Evolutionary conservation across 1,140 invertebrate species (phyloP), one percentile per base, ranked within the genome.

Genomic region (Lepidurus arcticus): DNA sequence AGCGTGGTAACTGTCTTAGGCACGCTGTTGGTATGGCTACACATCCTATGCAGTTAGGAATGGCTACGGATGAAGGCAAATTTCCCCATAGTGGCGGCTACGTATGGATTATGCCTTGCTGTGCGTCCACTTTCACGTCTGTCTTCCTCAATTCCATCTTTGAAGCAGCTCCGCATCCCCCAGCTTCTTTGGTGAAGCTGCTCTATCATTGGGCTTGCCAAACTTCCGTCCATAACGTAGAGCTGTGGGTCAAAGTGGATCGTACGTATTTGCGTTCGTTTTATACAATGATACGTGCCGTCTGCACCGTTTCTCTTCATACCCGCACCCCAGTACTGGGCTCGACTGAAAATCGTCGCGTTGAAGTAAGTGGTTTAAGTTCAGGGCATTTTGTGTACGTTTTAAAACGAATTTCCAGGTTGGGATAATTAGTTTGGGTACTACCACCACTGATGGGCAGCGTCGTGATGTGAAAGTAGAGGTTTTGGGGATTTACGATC

Each of bases 121-220:
- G 93, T 83, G 91, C 92, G 0, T 91, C 91, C 34, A 89, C 90
- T 75, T 94, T 92, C 82, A 90, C 94, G 1, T 95, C 94, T 0
- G 92, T 95, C 0, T 96, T 94, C 83, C 90, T 88, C 80, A 92
- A 92, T 26, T 96, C 94, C 0, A 89, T 96, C 47, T 96, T 95
- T 81, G 93, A 95, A 85, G 91, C 91, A 4, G 90, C 92, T 7
- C 90, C 91, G 3, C 91, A 94, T 84, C 90, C 91, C 0, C 93
- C 94, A 0, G 91, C 90, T 16, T 90, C 92, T 13, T 85, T 94
- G 6, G 83, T 95, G 0, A 95, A 95, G 83, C 85, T 95, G 0
- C 91, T 96, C 42, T 96, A 95, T 84, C 93, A 96, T 83, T 96
- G 94, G 94, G 88, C 92, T 0, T 95, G 93, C 83, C 93, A 95